Conservation (phyloP, 2,888 invertebrate genomes). For the Pegoplata infirma region DNA sequence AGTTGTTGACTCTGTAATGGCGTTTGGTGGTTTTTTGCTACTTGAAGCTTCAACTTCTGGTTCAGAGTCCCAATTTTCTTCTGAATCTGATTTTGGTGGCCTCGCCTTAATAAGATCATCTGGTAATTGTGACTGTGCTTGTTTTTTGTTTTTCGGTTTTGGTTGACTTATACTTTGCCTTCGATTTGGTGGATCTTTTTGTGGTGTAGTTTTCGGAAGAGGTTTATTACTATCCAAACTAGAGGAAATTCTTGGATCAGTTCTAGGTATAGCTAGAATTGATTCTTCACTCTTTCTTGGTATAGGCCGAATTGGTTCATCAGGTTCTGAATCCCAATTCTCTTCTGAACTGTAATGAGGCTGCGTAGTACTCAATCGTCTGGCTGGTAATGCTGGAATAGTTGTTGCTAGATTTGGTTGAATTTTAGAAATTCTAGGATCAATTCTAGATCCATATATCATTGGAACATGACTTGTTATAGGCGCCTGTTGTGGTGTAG, state of each 20-base stretch:
- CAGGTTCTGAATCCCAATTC: slow-evolving; percentile 55
- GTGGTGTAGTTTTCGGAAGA: not conserved
- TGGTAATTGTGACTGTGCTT: not conserved
- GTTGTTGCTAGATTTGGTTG: not conserved
- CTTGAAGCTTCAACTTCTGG: slow-evolving; percentile 26
- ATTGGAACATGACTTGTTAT: not conserved
- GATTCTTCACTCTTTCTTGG: not conserved
- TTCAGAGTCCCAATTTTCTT: slow-evolving; percentile 66
- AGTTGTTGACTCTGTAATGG: no score
- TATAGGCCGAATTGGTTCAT: not conserved
- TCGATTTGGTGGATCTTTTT: not conserved
- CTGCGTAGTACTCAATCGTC: slow-evolving; percentile 10
- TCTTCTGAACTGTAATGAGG: slow-evolving; percentile 48
- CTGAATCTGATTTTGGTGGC: slow-evolving; percentile 50
- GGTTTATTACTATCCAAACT: not conserved
- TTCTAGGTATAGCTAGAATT: not conserved
- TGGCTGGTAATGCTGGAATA: slow-evolving; percentile 5
- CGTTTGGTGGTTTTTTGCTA: no score
- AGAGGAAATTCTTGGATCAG: not conserved
- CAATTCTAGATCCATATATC: not conserved
- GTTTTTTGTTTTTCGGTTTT: not conserved
- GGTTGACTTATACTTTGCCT: slow-evolving; percentile 8
- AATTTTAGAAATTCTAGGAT: slow-evolving; percentile 35
- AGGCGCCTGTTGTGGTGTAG: no score
- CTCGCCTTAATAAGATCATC: not conserved